Conservation (phyloP, 30 jellyfish, hydroid and myxozoan genomes). For the Aurelia sp. region DNA sequence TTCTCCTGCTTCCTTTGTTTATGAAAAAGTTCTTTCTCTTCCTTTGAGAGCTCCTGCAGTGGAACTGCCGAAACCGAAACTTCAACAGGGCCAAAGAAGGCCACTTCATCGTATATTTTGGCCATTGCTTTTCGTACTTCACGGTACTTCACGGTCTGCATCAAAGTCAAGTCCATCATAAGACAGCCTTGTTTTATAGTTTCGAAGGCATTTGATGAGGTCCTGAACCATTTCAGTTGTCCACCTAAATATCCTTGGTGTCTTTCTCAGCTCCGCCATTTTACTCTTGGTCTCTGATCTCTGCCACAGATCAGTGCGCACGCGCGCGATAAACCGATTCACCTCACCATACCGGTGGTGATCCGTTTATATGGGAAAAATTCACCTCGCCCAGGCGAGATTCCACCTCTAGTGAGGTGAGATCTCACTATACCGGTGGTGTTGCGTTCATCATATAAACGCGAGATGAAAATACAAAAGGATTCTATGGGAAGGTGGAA, state of each 20-base stretch:
- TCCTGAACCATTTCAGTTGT: constrained; percentile 12
- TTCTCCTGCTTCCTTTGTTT: background rate
- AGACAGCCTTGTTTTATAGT: constrained; percentile 16
- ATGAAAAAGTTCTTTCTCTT: background rate
- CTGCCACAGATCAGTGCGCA: background rate
- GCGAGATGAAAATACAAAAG: too few species aligned
- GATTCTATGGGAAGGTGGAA: too few species aligned
- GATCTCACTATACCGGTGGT: too few species aligned
- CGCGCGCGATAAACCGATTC: background rate
- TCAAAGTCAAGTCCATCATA: constrained; percentile 40
- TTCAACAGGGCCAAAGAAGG: background rate
- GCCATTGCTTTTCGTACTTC: constrained; percentile 14
- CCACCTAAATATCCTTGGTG: constrained; percentile 7
- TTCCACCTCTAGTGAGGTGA: too few species aligned
- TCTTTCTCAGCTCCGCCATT: background rate
- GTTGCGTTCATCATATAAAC: too few species aligned
- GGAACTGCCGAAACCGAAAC: background rate
- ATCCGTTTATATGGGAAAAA: background rate
- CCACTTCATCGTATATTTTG: background rate
- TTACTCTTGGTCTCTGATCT: background rate
- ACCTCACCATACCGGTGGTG: background rate
- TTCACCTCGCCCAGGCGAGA: too few species aligned
- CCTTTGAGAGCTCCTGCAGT: constrained; percentile 1
- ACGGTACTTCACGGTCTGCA: constrained; percentile 11
- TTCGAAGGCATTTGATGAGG: background rate